A percentile compares a stretch with the other conserved stretches of the same genome.
Conservation (phyloP, 2,113 vertebrate genomes). For the Pedetes capensis region DNA sequence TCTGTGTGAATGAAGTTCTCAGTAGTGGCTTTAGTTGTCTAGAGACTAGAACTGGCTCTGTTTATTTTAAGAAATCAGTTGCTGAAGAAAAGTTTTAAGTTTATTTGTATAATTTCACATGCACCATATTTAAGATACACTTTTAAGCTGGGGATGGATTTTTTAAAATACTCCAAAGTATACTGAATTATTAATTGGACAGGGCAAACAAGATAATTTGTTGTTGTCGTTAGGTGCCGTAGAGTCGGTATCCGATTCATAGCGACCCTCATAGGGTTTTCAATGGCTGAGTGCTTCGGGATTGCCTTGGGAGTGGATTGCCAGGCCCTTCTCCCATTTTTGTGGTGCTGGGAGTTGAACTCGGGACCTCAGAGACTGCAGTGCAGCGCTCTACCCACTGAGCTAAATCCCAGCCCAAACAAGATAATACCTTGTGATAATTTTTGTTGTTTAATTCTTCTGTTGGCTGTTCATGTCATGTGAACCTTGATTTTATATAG, state of each 20-base stretch:
- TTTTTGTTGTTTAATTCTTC: background rate
- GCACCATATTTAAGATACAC: background rate
- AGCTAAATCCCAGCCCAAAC: no score
- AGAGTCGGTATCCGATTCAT: no score
- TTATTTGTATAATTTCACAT: background rate
- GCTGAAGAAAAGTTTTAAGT: slow-evolving; percentile 10
- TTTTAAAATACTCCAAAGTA: background rate
- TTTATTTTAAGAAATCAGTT: background rate
- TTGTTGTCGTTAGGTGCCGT: no score
- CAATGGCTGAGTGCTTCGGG: no score
- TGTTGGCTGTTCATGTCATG: background rate
- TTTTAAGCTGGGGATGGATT: background rate
- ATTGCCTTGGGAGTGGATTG: no score
- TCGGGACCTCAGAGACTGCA: no score
- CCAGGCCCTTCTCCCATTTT: no score
- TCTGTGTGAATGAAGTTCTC: background rate
- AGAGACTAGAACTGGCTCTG: background rate
- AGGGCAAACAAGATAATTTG: background rate
- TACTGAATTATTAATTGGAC: background rate
- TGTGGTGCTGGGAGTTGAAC: no score
- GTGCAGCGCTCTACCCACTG: no score
- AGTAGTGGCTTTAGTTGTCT: background rate
- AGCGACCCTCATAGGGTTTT: no score
- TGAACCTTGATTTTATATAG: background rate
- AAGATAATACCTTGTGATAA: background rate